phyloP scores from a whole-genome alignment of 2,113 vertebrate species.

The Boulengeromyrus knoepffleri region DNA sequence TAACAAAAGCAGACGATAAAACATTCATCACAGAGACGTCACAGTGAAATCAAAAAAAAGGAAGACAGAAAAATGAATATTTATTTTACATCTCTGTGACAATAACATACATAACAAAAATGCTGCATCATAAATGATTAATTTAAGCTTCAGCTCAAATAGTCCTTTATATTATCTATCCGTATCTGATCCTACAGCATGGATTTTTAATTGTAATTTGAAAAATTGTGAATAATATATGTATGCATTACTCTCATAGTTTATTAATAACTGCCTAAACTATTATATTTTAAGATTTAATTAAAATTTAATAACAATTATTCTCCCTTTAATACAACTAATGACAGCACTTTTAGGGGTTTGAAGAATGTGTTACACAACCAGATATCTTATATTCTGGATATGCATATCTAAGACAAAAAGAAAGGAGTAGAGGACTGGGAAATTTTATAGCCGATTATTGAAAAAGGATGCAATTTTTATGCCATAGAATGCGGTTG shows the following conservation, averaged over 20 bases:
- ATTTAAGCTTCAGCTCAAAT: neutral
- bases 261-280: slow-evolving; percentile 2
- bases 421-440: neutral
- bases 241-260: neutral
- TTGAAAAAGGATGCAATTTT: neutral
- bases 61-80: slow-evolving; percentile 67
- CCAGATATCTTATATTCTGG: neutral
- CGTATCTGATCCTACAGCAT: neutral
- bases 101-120: slow-evolving; percentile 48
- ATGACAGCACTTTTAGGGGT: neutral
- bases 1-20: slow-evolving; percentile 76
- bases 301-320: neutral
- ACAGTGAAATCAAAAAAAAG: slow-evolving; percentile 57
- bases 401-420: neutral
- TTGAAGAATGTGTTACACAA: neutral
- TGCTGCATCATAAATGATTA: slow-evolving; percentile 32
- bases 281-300: neutral
- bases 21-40: slow-evolving; percentile 64
- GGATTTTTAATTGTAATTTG: neutral
- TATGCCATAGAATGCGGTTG: neutral
- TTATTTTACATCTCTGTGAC: slow-evolving; percentile 57
- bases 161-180: neutral
- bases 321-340: neutral
- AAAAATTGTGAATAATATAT: slow-evolving; percentile 1
- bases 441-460: neutral